These are phyloP conservation scores for Melanostoma mellinum DNA, from an alignment of 2,888 invertebrate species.

Conservation along the genomic window DNA sequence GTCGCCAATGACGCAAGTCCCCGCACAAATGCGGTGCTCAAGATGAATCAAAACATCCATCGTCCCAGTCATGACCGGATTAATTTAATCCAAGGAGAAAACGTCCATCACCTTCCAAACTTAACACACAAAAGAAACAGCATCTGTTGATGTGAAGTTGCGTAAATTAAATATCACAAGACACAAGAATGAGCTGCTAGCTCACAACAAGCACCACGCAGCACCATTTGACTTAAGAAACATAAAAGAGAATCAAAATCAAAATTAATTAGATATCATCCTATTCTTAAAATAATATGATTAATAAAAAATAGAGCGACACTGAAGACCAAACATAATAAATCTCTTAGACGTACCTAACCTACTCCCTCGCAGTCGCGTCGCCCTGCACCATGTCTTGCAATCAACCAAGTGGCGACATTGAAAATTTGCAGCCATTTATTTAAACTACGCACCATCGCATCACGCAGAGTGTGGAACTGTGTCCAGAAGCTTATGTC, in stretches of 20 bases:
- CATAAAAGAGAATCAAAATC: conserved; percentile 68
- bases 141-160: conserved; percentile 54
- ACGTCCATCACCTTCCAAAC: conserved; percentile 48
- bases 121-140: conserved; percentile 40
- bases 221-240: conserved; percentile 39
- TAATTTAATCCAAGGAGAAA: conserved; percentile 64
- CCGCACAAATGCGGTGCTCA: conserved; percentile 29
- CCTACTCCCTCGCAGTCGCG: conserved; percentile 1
- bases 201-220: too few relatives aligned
- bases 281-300: conserved; percentile 71
- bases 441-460: neutral
- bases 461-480: neutral
- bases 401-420: conserved; percentile 26
- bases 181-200: conserved; percentile 39
- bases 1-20: conserved; percentile 44
- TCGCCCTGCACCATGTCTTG: conserved; percentile 3
- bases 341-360: conserved; percentile 37
- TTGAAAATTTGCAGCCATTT: conserved; percentile 46
- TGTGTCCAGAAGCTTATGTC: conserved; percentile 39
- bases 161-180: conserved; percentile 38
- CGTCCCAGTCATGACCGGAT: conserved; percentile 45
- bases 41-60: conserved; percentile 36
- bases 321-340: conserved; percentile 56
- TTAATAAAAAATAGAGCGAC: conserved; percentile 55
- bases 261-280: conserved; percentile 71